Evolutionary conservation across 2,113 vertebrate genomes (phyloP).

Genomic region (Eudyptes chrysolophus): DNA sequence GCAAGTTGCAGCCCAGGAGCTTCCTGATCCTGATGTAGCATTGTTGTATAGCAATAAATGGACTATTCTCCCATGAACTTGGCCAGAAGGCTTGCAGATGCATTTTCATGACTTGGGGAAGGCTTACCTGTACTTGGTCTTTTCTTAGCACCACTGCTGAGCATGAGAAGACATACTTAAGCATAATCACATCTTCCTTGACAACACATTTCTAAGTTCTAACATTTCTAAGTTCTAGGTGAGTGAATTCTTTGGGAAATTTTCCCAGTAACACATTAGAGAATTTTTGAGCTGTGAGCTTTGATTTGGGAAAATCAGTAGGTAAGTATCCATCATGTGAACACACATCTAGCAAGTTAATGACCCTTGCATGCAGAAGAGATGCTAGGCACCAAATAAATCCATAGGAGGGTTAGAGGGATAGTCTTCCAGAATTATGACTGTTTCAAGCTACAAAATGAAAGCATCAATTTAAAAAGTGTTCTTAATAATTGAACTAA

Average conservation of each 20-base stretch:
- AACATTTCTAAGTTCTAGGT: neutral
- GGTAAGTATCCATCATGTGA: neutral
- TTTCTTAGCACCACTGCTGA: neutral
- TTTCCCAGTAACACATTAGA: neutral
- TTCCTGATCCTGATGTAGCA: neutral
- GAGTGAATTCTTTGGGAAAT: neutral
- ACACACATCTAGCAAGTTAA: neutral
- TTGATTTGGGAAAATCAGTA: neutral
- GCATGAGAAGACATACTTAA: neutral
- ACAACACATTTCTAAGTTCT: neutral
- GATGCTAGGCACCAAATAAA: neutral
- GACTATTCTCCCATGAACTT: neutral
- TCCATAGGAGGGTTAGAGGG: neutral
- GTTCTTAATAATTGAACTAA: neutral
- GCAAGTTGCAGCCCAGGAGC: neutral
- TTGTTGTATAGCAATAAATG: neutral
- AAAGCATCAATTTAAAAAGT: neutral
- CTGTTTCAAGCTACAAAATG: neutral
- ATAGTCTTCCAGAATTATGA: neutral
- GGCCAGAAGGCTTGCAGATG: neutral
- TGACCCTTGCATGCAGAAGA: neutral
- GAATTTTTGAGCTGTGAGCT: neutral
- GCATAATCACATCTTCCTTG: neutral
- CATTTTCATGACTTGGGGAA: neutral
- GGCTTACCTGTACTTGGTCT: neutral